Evolutionary conservation across 1,140 invertebrate species (phyloP), one percentile per base, ranked within the genome.

Genomic region (Sinella curviseta): DNA sequence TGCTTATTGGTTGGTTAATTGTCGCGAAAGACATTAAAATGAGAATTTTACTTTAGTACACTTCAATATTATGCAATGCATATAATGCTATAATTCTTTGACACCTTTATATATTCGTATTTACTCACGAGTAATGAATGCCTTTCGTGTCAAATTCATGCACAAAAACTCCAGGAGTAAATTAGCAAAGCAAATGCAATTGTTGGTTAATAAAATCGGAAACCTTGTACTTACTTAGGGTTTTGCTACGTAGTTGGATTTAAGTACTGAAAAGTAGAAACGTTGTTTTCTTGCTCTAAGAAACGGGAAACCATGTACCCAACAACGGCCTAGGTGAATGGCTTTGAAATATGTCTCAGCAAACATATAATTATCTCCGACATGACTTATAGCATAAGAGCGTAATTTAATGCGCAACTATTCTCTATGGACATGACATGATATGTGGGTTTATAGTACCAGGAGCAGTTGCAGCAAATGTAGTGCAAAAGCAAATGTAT

Each of bases 361-460:
- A 70, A 70, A 33, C 57, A 70, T 70, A n/a, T 65, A 65, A 65
- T 65, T 65, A 65, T n/a, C 30, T n/a, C 65, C 12, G 26, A 33
- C 65, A 70, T 70, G 65, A 70, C 65, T 70, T 65, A 65, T 65
- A 12, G 16, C 20, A 48, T 8, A 3, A 33, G 65, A 31, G 30
- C 24, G 24, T 30, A 70, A 33, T 70, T 31, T 31, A 70, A 70
- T 70, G 65, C 65, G 31, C 65, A 31, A 65, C 16, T 65, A 16
- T n/a, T 26, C 57, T 65, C 57, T n/a, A n/a, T 65, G 57, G 24
- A 65, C 16, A n/a, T 65, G 57, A 26, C 57, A 26, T 65, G 57
- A 65, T 65, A 65, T n/a, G 24, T 65, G 57, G 8, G 24, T 20
- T 48, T 48, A 48, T 8, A 48, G 39, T 48, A 48, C 8, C 39